Percentiles rank a stretch among this genome's conserved stretches.
Conservation (phyloP, 2,797 vertebrate genomes). For the Lacerta agilis region DNA sequence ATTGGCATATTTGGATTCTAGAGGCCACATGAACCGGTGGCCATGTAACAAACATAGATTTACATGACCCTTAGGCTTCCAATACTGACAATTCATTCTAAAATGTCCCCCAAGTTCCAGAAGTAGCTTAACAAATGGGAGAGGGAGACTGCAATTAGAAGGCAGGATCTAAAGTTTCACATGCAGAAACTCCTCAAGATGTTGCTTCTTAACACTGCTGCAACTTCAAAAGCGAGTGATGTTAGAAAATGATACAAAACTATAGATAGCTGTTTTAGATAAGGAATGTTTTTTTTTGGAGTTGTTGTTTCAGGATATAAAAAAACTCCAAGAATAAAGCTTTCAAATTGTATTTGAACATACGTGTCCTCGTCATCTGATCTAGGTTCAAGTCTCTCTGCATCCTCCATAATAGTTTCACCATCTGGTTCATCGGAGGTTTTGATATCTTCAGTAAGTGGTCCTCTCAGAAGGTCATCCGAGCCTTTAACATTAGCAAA, state of each 20-base stretch:
- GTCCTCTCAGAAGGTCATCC: constrained; percentile 78
- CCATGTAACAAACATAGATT: not conserved
- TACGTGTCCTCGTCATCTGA: constrained; percentile 95
- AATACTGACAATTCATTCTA: not conserved
- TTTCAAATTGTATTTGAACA: constrained; percentile 58
- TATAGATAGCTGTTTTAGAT: not conserved
- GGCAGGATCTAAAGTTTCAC: not conserved
- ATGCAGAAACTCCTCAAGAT: not conserved
- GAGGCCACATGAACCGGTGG: not conserved
- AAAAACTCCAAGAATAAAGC: not conserved
- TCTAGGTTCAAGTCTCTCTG: constrained; percentile 83
- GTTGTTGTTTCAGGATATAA: constrained; percentile 9
- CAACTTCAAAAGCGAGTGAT: not conserved
- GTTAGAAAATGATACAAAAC: not conserved
- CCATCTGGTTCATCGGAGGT: constrained; percentile 83
- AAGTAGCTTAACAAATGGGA: not conserved
- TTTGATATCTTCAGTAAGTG: constrained; percentile 70
- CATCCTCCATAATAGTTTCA: constrained; percentile 70
- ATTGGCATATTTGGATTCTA: not conserved
- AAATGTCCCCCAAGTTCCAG: not conserved
- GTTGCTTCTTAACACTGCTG: not conserved
- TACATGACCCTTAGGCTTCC: not conserved
- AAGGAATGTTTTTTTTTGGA: not conserved
- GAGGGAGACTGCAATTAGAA: not conserved
- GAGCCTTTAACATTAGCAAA: constrained; percentile 68